Evolutionary conservation across 1,140 invertebrate genomes (phyloP), one percentile per base, ranked within the genome.

Genomic region (Drosophila eugracilis): DNA sequence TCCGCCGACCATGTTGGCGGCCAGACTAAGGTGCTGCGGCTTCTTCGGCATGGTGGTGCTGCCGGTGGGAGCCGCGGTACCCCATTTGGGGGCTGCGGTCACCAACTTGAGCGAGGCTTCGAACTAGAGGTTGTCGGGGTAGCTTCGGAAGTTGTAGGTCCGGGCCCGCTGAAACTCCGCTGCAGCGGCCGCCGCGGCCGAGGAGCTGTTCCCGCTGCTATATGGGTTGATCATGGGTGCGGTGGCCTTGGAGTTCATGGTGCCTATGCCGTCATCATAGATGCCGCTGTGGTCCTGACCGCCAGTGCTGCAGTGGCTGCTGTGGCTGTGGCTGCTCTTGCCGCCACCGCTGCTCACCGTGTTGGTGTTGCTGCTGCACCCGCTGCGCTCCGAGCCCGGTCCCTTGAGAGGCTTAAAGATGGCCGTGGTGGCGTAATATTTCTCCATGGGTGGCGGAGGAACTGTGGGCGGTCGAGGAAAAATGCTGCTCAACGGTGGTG

Each of bases 391-490:
- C 21, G 78, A 76, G 52, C 84, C 84, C 5, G 65, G 65, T 5
- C 84, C 85, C 62, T 91, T 91, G 60, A 91, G 80, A 58, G 90
- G 90, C 83, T 91, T 91, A 57, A 90, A 91, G 66, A 92, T 92
- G 69, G 91, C 89, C 26, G 91, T 94, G 50, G 95, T 94, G 45
- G 95, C 94, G 90, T 96, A 96, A 90, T 96, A 95, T 69, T 95
- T 94, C 90, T 96, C 95, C 55, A 95, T 94, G 24, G 95, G 95
- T 30, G 94, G 95, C 37, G 95, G 94, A 53, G 95, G 94, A 52
- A 91, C 90, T 6, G 89, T 86, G 10, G 94, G 94, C 48, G 94
- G 94, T 92, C 94, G 93, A 69, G 94, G 93, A 78, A 94, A 93
- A 88, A 94, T 94, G 85, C 94, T 94, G 83, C 94, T 93, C 65